These are phyloP conservation scores for Calidris pygmaea DNA, from an alignment of 2,113 vertebrate species.

Conservation along the genomic window DNA sequence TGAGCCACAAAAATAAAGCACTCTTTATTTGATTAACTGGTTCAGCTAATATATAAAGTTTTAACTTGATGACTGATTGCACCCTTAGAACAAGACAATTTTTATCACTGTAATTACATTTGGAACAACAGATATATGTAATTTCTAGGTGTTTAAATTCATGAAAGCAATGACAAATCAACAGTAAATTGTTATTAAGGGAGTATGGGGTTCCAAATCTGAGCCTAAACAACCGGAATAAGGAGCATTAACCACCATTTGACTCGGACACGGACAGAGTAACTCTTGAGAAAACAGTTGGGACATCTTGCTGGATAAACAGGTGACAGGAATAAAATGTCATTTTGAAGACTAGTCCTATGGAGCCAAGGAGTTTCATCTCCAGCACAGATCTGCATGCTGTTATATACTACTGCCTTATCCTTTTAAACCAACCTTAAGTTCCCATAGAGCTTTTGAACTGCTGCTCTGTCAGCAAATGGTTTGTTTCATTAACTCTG, in stretches of 20 bases:
- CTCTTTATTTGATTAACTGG: neutral
- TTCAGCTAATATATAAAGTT: slow-evolving; percentile 19
- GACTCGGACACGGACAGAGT: neutral
- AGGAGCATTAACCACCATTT: neutral
- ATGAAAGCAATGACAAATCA: neutral
- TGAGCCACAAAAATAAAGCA: neutral
- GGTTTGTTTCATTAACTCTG: neutral
- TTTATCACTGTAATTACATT: neutral
- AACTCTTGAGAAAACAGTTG: neutral
- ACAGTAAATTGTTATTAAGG: neutral
- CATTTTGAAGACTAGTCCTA: neutral
- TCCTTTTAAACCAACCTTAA: neutral
- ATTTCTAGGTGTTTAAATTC: neutral
- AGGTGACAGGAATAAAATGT: neutral
- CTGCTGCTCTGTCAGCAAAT: neutral
- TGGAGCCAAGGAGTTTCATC: neutral
- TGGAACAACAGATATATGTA: neutral
- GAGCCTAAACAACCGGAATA: neutral
- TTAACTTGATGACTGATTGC: neutral
- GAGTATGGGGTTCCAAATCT: neutral
- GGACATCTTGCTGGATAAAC: neutral
- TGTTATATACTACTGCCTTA: neutral
- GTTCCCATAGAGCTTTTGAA: neutral
- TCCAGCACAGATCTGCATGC: neutral
- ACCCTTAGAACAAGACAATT: slow-evolving; percentile 2